Evolutionary conservation across 2,113 vertebrate genomes (phyloP), one percentile per base, ranked within the genome.

Genomic region (Leptosomus discolor): DNA sequence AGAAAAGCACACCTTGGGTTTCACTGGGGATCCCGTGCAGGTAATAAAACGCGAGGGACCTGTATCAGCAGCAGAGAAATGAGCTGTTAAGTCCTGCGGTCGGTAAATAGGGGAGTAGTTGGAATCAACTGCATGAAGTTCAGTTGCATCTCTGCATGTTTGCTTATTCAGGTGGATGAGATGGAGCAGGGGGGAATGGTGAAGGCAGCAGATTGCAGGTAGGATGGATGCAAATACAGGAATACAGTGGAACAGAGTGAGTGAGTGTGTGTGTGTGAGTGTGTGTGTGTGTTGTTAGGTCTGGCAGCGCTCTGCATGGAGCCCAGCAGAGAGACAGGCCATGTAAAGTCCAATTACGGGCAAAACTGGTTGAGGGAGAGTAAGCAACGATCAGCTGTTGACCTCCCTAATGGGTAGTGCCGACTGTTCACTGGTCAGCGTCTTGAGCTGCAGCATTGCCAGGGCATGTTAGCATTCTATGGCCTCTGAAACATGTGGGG

Each of bases 171-270:
- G 12, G 24, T 15, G 48, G 75, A 56, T 43, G 88, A 68, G 51
- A 8, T 29, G 50, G 43, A 51, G 53, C 3, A 0, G 16, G 15
- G 34, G 11, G 34, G 26, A n/a, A n/a, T 15, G 58, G 26, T 3
- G 45, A 15, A 53, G 57, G 76, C 32, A 65, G 61, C 63, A 64
- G 37, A 30, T 30, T 61, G 51, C 30, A 67, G 78, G 68, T 56
- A 37, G 77, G 73, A 10, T n/a, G 90, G 81, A 15, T 57, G 34
- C 18, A 63, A 12, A 30, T 24, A 16, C 6, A 34, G 51, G n/a
- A 45, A 13, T 4, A 37, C 0, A 0, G 13, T 70, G 43, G 36
- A 54, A 48, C 26, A 6, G n/a, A n/a, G n/a, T n/a, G n/a, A n/a
- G n/a, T n/a, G n/a, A n/a, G n/a, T 54, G 14, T 68, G 43, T 68